Percentiles rank a stretch among this genome's conserved stretches.
These are phyloP conservation scores for Zaprionus taronus DNA, from an alignment of 1,140 invertebrate genomes.

Conservation along the genomic window DNA sequence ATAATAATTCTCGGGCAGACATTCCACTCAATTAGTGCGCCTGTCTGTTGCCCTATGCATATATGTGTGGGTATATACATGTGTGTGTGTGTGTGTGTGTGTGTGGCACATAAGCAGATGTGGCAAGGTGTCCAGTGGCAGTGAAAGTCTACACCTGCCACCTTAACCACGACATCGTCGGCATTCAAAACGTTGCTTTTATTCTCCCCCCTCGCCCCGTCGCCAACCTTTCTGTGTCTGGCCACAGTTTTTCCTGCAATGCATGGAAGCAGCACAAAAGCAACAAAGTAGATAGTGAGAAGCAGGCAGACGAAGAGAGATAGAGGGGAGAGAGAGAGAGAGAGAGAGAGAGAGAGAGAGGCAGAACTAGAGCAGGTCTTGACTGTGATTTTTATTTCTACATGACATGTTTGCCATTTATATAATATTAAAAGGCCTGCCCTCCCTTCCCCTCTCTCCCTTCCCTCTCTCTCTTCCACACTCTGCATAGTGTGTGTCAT, in stretches of 20 bases:
- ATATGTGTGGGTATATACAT: background rate
- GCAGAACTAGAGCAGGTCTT: background rate
- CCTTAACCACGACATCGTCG: background rate
- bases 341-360: background rate
- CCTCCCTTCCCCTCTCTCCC: background rate
- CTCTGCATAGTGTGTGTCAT: background rate
- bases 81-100: background rate
- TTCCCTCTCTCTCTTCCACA: background rate
- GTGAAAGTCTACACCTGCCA: constrained; percentile 44
- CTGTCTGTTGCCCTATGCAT: constrained; percentile 6
- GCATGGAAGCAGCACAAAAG: constrained; percentile 10
- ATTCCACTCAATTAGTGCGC: constrained; percentile 41
- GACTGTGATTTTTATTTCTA: constrained; percentile 19
- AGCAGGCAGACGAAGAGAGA: background rate
- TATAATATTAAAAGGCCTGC: constrained; percentile 11
- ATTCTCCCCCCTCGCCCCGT: too few relatives aligned
- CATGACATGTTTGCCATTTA: constrained; percentile 28
- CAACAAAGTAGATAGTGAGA: background rate
- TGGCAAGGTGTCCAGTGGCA: constrained; percentile 22
- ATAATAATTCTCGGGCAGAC: constrained; percentile 33
- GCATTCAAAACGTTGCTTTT: constrained; percentile 7
- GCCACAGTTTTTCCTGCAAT: background rate
- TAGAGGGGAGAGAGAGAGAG: background rate
- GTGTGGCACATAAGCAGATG: constrained; percentile 10
- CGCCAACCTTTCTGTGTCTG: background rate